Evolutionary conservation across 2,888 invertebrate genomes (phyloP), one percentile per base, ranked within the genome.

Genomic region (Pasiphila rectangulata): DNA sequence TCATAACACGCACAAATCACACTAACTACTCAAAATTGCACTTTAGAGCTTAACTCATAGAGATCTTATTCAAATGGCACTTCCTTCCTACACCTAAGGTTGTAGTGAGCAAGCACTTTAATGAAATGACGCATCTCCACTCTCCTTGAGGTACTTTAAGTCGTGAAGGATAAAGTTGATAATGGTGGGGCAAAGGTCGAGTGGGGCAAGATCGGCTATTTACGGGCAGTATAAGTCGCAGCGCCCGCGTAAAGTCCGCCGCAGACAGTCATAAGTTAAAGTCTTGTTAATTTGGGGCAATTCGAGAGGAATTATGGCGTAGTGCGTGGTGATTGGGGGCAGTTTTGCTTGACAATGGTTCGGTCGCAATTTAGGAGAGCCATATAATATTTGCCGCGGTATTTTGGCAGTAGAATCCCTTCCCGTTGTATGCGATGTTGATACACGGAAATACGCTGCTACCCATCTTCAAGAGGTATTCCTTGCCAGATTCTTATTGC

Each of bases 191-290:
- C 17, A 7, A 4, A 20, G 24, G 35, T 35, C 16, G 27, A 32
- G 29, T 42, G 32, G 32, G 47, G 38, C 29, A 43, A 34, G 43
- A n/a, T 32, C 23, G 7, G 13, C 38, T 32, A 43, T 48, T 48
- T 47, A 47, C 42, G 34, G 37, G 16, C 24, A 16, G 10, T 27
- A 39, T 27, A 12, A 46, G 34, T 25, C 9, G 47, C 19, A 24
- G 24, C 25, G 36, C 41, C 46, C 15, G 37, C 32, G 16, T 42
- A 41, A 30, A 46, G 40, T 2, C 35, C 6, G 23, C 29, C 16
- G 21, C 36, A 41, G 41, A 42, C 42, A 42, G 39, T 48, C 48
- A 43, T 48, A 48, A 48, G 43, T 48, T 48, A 48, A 34, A 37
- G 17, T 27, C 46, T 43, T 39, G 48, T 43, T 48, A 15, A 42